Percentiles rank a stretch among this genome's conserved stretches.
Conservation (phyloP, 2,888 invertebrate species). For the Tupiocoris notatus region DNA sequence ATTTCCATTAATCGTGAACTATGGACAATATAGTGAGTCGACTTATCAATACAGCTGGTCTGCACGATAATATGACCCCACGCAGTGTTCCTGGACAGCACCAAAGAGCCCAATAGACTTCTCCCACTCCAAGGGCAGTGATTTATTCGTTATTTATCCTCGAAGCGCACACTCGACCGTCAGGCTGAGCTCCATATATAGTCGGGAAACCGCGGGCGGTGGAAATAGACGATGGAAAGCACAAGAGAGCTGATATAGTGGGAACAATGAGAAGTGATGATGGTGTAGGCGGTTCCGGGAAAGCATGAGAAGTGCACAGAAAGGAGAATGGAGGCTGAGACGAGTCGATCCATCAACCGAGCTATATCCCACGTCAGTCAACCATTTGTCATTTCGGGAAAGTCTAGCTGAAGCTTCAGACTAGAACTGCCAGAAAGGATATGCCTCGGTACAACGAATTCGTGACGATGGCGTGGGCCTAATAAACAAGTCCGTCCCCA, state of each 20-base stretch:
- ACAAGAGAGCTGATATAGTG: constrained; percentile 15
- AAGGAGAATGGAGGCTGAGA: not conserved
- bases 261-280: constrained; percentile 38
- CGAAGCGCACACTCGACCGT: not conserved
- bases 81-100: not conserved
- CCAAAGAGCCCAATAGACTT: constrained; percentile 26
- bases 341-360: constrained; percentile 27
- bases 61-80: not conserved
- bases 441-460: not conserved
- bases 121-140: constrained; percentile 2
- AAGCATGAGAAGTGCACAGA: not conserved
- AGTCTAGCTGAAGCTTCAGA: not conserved
- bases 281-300: not conserved
- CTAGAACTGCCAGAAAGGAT: not conserved
- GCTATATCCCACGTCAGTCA: constrained; percentile 33
- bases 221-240: not conserved
- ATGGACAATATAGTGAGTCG: too few species aligned
- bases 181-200: not conserved
- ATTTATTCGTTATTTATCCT: constrained; percentile 36
- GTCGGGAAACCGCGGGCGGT: not conserved
- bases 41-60: too few species aligned
- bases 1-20: too few species aligned
- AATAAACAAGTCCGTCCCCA: constrained; percentile 20
- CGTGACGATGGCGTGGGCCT: not conserved
- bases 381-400: constrained; percentile 31